These are phyloP conservation scores for Nymphalis c-album DNA, from an alignment of 2,888 invertebrate genomes.

Conservation along the genomic window DNA sequence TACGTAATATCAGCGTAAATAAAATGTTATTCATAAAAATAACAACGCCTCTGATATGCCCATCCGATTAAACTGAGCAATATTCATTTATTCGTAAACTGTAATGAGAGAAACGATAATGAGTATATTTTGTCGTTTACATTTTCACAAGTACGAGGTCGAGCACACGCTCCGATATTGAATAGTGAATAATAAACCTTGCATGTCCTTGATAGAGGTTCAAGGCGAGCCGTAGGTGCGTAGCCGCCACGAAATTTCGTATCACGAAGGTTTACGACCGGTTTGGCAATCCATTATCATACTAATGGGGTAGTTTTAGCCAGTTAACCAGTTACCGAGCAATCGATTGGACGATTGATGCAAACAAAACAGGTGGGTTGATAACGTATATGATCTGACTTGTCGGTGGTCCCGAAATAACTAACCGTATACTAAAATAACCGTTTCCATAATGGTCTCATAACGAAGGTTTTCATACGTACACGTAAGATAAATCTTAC, in stretches of 20 bases:
- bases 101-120: constrained; percentile 17
- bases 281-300: constrained; percentile 65
- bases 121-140: constrained; percentile 25
- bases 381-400: constrained; percentile 29
- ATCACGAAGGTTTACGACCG: constrained; percentile 56
- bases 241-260: constrained; percentile 48
- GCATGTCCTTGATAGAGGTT: constrained; percentile 50
- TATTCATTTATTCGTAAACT: constrained; percentile 3
- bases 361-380: constrained; percentile 40
- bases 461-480: constrained; percentile 14
- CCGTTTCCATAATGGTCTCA: constrained; percentile 21
- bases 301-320: constrained; percentile 66
- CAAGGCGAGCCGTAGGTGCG: constrained; percentile 49
- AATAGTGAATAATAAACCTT: constrained; percentile 44
- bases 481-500: constrained; percentile 2
- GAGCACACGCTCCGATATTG: constrained; percentile 32
- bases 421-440: constrained; percentile 27
- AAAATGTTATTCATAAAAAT: constrained; percentile 23
- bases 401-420: constrained; percentile 27
- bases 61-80: constrained; percentile 5
- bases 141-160: constrained; percentile 36
- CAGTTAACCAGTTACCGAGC: constrained; percentile 52
- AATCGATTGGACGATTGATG: constrained; percentile 34
- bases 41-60: constrained; percentile 9
- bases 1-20: constrained; percentile 24